Percentiles rank a stretch among this genome's conserved stretches.
These are phyloP conservation scores for Cheilosia vernalis DNA, from an alignment of 2,888 invertebrate species.

Conservation along the genomic window DNA sequence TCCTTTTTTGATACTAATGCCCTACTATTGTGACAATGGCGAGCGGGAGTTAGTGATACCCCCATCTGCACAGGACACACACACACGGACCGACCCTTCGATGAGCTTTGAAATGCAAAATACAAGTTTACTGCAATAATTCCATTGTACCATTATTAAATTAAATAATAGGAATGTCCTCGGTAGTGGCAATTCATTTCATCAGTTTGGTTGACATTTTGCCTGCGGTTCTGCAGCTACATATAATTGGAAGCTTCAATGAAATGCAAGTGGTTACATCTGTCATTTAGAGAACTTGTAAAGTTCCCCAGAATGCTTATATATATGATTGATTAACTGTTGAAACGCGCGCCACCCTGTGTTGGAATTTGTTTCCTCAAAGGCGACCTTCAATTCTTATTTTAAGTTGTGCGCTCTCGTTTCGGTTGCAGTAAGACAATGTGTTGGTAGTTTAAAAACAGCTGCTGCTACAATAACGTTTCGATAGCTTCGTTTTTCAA, in stretches of 20 bases:
- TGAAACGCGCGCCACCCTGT: too few species aligned
- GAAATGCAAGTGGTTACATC: background rate
- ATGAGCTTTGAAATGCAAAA: slow-evolving; percentile 16
- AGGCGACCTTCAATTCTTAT: too few species aligned
- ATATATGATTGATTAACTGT: background rate
- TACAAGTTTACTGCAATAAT: slow-evolving; percentile 11
- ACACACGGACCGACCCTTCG: background rate
- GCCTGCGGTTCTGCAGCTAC: slow-evolving; percentile 20
- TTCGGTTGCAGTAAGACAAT: too few species aligned
- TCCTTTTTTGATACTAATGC: slow-evolving; percentile 48
- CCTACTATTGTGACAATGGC: background rate
- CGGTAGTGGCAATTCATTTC: slow-evolving; percentile 10
- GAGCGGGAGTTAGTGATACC: background rate
- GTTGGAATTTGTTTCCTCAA: too few species aligned
- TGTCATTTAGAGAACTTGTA: background rate
- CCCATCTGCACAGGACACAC: background rate
- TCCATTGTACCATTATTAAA: background rate
- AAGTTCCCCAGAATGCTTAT: background rate
- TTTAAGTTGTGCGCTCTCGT: too few species aligned
- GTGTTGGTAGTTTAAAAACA: too few species aligned
- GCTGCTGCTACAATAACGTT: slow-evolving; percentile 1
- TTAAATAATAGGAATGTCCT: slow-evolving; percentile 23
- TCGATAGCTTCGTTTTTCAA: slow-evolving; percentile 21
- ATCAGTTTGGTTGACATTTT: slow-evolving; percentile 24
- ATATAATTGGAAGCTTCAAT: slow-evolving; percentile 9